Percentiles rank a stretch among this genome's conserved stretches.
These are phyloP conservation scores for Crepidodera aurea DNA, from an alignment of 2,888 invertebrate genomes.

Conservation along the genomic window DNA sequence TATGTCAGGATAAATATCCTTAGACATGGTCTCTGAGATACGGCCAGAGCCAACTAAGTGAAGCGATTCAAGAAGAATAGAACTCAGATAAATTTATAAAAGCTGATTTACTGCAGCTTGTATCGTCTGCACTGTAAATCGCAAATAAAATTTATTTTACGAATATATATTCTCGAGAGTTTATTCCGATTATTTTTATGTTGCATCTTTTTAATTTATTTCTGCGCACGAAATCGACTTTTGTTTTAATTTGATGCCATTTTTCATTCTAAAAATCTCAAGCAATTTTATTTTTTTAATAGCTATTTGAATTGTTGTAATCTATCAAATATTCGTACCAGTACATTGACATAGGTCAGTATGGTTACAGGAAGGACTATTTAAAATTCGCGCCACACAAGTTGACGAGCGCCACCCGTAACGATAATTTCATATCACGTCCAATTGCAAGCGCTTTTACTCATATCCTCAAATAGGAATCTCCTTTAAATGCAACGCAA, in stretches of 20 bases:
- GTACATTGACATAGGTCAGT: conserved; percentile 45
- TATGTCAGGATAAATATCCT: conserved; percentile 60
- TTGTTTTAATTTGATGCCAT: background rate
- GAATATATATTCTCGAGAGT: conserved; percentile 45
- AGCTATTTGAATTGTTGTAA: too few species aligned
- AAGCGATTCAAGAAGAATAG: conserved; percentile 61
- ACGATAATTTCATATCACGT: conserved; percentile 47
- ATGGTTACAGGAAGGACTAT: conserved; percentile 45
- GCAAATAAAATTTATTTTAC: conserved; percentile 56
- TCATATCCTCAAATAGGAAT: conserved; percentile 44
- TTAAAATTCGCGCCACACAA: conserved; percentile 45
- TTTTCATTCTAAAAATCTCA: too few species aligned
- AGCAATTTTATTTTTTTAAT: too few species aligned
- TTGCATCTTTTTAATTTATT: conserved; percentile 21
- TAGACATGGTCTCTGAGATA: conserved; percentile 57
- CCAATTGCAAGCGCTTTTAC: conserved; percentile 43
- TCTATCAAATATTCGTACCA: background rate
- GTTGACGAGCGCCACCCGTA: conserved; percentile 45
- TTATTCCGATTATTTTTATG: conserved; percentile 41
- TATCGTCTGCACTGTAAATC: conserved; percentile 59
- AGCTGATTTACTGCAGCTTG: conserved; percentile 57
- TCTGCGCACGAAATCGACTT: conserved; percentile 9
- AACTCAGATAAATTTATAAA: conserved; percentile 60
- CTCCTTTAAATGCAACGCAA: conserved; percentile 30
- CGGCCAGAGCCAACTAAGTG: conserved; percentile 58